Evolutionary conservation across 2,113 vertebrate genomes (phyloP), one percentile per base, ranked within the genome.

Genomic region (Alexandromys fortis): DNA sequence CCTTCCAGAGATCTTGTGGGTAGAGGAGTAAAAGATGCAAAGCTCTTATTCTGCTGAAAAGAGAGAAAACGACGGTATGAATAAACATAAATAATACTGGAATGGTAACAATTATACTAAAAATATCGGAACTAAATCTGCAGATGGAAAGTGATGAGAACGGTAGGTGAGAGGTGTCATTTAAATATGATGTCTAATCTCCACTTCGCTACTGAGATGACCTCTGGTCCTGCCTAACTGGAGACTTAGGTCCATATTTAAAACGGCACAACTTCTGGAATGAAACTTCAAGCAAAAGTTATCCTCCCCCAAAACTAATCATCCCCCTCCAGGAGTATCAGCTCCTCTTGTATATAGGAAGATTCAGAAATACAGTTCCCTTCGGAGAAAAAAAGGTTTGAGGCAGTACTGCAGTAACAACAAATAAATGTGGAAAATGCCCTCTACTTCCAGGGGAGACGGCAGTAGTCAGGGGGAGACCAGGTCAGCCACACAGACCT

Each of bases 61-160:
- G 26, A 42, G 7, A 88, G 75, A 75, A 85, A 91, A 38, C 1
- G 65, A 75, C 13, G n/a, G 17, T 77, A 63, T 45, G 33, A 47
- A 68, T n/a, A 49, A 68, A 73, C 63, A 75, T 4, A 55, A n/a
- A 79, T 17, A 10, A 6, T n/a, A 58, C 1, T 8, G 22, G 0
- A 42, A 28, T 22, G 52, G 28, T 24, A n/a, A 14, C 19, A 28
- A 1, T 28, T 33, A 8, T 5, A 5, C 33, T 19, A 16, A 76
- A 30, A 9, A 38, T 17, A 55, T 13, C 10, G 16, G 11, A 82
- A 22, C 14, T 22, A 7, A 47, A n/a, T 14, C 2, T 63, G 28
- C 63, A 88, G 30, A 26, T 0, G 75, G 30, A 2, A 47, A 52
- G 9, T 0, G 2, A 42, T 33, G 5, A 17, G 16, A 3, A 1